These are phyloP conservation scores for Dendrophyllia cribrosa DNA, from an alignment of 64 coral and sea anemone species.

Conservation along the genomic window DNA sequence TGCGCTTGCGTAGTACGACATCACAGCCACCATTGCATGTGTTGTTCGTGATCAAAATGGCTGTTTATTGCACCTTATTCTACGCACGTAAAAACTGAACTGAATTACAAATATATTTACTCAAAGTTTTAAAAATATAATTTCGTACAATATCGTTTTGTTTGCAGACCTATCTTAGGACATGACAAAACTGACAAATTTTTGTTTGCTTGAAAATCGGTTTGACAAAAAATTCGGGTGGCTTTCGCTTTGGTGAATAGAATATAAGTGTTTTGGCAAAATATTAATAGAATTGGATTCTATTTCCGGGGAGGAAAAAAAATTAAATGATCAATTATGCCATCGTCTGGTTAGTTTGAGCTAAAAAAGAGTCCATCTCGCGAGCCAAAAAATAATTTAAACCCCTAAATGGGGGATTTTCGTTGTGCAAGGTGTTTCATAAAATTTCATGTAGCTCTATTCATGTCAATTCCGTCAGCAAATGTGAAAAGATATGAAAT, in stretches of 20 bases:
- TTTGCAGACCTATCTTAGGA: not conserved
- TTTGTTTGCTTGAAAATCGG: not conserved
- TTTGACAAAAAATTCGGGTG: not conserved
- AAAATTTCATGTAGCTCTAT: no score
- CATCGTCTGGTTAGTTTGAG: not conserved
- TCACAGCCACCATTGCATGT: not conserved
- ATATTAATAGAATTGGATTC: slow-evolving; percentile 4
- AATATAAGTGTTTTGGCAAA: not conserved
- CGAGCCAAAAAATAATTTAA: no score
- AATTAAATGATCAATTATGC: not conserved
- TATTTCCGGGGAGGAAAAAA: slow-evolving; percentile 30
- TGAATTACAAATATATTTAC: slow-evolving; percentile 6
- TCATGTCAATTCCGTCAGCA: no score
- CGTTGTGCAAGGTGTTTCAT: no score
- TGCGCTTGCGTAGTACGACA: not conserved
- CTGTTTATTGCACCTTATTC: not conserved
- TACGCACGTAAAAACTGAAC: not conserved
- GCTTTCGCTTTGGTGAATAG: no score
- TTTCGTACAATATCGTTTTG: slow-evolving; percentile 21
- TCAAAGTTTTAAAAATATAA: slow-evolving; percentile 3
- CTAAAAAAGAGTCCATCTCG: not conserved
- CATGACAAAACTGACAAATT: not conserved
- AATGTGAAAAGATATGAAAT: not conserved
- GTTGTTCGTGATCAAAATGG: not conserved
- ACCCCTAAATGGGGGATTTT: no score